Conservation (phyloP, 2,113 vertebrate species). For the Seriola dumerili region DNA sequence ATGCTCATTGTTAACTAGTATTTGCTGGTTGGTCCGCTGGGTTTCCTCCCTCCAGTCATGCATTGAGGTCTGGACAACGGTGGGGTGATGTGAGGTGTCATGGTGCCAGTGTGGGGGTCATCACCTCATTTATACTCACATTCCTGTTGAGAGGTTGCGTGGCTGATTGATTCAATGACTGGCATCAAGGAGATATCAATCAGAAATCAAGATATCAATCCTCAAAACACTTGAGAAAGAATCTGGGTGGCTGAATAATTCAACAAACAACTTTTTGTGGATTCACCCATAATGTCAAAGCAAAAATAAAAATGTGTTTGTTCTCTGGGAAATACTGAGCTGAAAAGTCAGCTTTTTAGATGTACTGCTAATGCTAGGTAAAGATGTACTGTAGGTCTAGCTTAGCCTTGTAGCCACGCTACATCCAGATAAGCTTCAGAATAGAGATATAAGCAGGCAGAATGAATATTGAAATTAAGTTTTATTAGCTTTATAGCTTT, state of each 20-base stretch:
- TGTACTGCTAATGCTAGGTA: too few species aligned
- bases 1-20: conserved; percentile 36
- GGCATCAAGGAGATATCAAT: not conserved
- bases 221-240: not conserved
- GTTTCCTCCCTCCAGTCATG: conserved; percentile 30
- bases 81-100: conserved; percentile 3
- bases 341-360: too few species aligned
- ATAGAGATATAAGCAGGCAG: too few species aligned
- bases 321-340: too few species aligned
- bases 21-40: conserved; percentile 36
- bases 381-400: too few species aligned
- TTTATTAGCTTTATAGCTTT: too few species aligned
- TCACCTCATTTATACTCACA: not conserved
- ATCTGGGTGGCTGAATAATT: too few species aligned
- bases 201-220: not conserved
- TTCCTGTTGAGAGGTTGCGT: not conserved
- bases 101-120: not conserved
- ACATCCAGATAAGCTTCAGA: too few species aligned
- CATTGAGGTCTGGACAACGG: not conserved
- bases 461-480: too few species aligned
- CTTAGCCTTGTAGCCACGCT: too few species aligned
- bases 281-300: not conserved
- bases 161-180: conserved; percentile 8
- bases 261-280: too few species aligned
- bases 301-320: not conserved